Percentiles rank a stretch among this genome's conserved stretches.
Conservation (phyloP, 2,113 vertebrate species). For the rabbit (Oryctolagus cuniculus) region DNA sequence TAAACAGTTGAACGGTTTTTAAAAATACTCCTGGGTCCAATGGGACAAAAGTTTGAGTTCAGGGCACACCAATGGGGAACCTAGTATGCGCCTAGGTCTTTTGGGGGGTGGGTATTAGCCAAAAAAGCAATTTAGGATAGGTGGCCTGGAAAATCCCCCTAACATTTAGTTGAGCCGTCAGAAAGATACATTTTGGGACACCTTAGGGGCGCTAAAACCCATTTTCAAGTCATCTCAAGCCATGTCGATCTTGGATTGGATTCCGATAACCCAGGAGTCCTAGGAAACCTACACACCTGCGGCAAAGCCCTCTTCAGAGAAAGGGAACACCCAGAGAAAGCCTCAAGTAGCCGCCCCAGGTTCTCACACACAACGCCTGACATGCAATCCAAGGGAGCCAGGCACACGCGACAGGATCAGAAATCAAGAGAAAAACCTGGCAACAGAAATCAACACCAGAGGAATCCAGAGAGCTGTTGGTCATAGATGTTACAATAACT, state of each 20-base stretch:
- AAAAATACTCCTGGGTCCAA: not conserved
- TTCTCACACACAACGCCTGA: not conserved
- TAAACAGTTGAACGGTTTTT: not conserved
- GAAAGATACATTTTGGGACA: not conserved
- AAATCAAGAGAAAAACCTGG: not conserved
- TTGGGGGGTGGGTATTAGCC: not conserved
- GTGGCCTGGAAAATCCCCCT: not conserved
- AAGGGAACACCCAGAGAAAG: not conserved
- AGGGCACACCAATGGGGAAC: not conserved
- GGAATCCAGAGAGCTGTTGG: not conserved
- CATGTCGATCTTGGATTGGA: not conserved
- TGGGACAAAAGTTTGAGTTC: not conserved
- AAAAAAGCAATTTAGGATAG: not conserved
- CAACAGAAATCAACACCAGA: not conserved
- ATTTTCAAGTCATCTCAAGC: not conserved
- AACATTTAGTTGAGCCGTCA: not conserved
- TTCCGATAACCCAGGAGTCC: not conserved
- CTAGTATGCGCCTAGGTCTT: not conserved
- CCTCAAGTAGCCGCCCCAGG: not conserved
- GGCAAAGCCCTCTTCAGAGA: not conserved
- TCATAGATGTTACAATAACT: not conserved
- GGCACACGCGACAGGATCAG: not conserved
- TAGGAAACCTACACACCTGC: not conserved
- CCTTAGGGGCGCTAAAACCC: not conserved
- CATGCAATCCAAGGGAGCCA: not conserved